Evolutionary conservation across 1,140 invertebrate species (phyloP).

Genomic region (Pseudomyrmex cubaensis): DNA sequence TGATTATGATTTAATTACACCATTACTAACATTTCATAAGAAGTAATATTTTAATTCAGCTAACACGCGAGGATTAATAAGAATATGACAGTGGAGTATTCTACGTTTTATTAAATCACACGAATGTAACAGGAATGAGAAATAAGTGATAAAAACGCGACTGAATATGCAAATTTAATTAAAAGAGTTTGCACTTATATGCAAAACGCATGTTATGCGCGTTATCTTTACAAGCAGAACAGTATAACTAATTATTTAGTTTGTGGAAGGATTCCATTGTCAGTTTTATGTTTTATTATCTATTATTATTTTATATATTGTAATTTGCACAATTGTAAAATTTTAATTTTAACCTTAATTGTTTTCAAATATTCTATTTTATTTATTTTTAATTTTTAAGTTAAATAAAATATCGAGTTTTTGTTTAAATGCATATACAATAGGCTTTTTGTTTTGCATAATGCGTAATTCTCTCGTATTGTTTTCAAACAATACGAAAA

Average conservation of each 20-base stretch:
- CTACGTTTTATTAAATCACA: background rate
- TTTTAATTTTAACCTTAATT: no score
- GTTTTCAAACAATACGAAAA: no score
- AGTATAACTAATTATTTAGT: background rate
- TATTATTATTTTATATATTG: background rate
- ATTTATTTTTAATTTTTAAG: no score
- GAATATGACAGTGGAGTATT: background rate
- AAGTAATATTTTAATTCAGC: background rate
- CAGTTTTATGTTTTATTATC: background rate
- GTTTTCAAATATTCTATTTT: no score
- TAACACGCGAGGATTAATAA: background rate
- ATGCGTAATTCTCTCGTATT: background rate
- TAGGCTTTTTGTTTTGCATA: background rate
- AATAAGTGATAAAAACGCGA: background rate
- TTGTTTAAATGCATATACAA: background rate
- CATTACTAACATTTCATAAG: background rate
- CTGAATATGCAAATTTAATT: background rate
- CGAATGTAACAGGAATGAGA: background rate
- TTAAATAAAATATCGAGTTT: no score
- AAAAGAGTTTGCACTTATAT: background rate
- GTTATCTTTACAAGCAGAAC: background rate
- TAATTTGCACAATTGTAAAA: no score
- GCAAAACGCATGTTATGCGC: background rate
- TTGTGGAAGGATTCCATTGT: background rate
- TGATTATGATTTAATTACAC: slow-evolving; percentile 4